These are phyloP conservation scores for Fragum sueziense DNA, from an alignment of 2,888 invertebrate genomes.

Conservation along the genomic window DNA sequence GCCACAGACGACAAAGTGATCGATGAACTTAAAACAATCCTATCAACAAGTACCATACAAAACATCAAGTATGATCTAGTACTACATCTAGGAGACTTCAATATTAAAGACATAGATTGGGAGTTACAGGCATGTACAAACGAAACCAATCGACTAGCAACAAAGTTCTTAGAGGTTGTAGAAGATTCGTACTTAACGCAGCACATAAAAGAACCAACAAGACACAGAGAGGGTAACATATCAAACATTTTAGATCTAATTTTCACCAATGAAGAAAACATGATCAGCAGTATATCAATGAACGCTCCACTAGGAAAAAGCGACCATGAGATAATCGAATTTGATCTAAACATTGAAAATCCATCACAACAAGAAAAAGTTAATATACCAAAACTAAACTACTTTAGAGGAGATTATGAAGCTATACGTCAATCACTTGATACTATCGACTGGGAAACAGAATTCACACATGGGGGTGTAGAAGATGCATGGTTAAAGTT, in stretches of 20 bases:
- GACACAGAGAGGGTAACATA: neutral
- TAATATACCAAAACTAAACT: neutral
- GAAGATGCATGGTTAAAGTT: neutral
- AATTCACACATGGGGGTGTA: neutral
- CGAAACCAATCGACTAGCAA: neutral
- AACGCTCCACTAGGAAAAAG: neutral
- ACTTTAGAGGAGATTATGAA: slow-evolving; percentile 1
- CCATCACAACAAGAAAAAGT: neutral
- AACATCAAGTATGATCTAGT: neutral
- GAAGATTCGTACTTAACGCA: neutral
- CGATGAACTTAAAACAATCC: neutral
- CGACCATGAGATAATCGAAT: neutral
- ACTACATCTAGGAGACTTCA: neutral
- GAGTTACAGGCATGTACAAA: neutral
- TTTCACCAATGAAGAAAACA: neutral
- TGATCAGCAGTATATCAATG: neutral
- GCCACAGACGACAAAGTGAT: neutral
- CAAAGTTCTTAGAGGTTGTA: neutral
- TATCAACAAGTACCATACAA: neutral
- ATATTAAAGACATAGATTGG: neutral
- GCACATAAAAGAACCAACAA: neutral
- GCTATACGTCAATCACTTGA: neutral
- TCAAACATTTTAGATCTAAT: neutral
- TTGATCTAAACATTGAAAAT: neutral
- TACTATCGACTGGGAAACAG: neutral